Conservation (phyloP, 2,888 invertebrate genomes). For the Tenthredo mesomela region DNA sequence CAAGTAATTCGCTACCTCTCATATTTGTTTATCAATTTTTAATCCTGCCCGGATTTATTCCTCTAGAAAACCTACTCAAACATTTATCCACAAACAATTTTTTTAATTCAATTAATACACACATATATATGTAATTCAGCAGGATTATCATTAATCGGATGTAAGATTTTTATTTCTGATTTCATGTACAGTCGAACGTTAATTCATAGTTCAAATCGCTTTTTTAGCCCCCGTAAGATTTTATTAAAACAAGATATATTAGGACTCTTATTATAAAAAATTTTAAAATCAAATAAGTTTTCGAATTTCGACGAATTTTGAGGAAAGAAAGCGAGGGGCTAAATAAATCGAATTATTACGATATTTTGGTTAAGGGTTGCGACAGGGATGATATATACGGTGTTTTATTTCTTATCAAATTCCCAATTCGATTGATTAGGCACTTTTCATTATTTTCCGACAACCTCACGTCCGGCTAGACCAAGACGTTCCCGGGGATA, state of each 20-base stretch:
- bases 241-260: not conserved
- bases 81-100: not conserved
- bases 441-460: not conserved
- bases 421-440: not conserved
- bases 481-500: not conserved
- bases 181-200: not conserved
- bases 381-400: not conserved
- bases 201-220: not conserved
- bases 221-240: not conserved
- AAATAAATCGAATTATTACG: not conserved
- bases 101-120: not conserved
- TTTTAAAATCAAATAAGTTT: not conserved
- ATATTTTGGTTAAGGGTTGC: not conserved
- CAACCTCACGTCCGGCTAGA: not conserved
- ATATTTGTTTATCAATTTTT: constrained; percentile 9
- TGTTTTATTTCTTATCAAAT: not conserved
- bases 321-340: not conserved
- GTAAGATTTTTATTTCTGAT: not conserved
- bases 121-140: not conserved
- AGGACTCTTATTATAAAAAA: not conserved
- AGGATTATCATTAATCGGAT: not conserved
- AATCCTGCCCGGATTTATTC: not conserved
- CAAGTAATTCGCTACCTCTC: not conserved
- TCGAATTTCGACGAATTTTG: not conserved
- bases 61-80: not conserved